These are phyloP conservation scores for Pocillopora verrucosa DNA, from an alignment of 64 coral and sea anemone species.

Conservation along the genomic window DNA sequence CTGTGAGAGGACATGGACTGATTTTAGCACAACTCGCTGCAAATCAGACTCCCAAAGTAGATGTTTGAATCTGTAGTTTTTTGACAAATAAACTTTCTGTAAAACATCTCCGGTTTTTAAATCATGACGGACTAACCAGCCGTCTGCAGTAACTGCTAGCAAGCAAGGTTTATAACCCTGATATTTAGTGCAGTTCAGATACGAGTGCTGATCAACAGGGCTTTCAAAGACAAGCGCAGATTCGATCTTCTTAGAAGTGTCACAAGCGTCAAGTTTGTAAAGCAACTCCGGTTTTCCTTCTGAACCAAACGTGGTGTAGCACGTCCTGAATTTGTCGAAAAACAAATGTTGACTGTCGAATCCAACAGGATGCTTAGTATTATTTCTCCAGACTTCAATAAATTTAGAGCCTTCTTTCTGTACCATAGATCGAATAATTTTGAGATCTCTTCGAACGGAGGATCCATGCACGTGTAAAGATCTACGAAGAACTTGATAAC, in stretches of 20 bases:
- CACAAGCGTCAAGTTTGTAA: conserved; percentile 62
- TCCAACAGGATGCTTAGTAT: conserved; percentile 79
- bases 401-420: conserved; percentile 58
- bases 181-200: conserved; percentile 17
- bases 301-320: conserved; percentile 40
- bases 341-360: conserved; percentile 85
- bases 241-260: conserved; percentile 72
- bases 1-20: conserved; percentile 45
- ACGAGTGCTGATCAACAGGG: conserved; percentile 74
- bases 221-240: conserved; percentile 85
- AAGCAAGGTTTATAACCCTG: conserved; percentile 57
- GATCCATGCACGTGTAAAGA: conserved; percentile 35
- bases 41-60: conserved; percentile 92
- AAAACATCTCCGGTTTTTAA: conserved; percentile 57
- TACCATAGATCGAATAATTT: conserved; percentile 65
- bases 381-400: conserved; percentile 70
- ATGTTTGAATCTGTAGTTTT: conserved; percentile 76
- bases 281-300: conserved; percentile 64
- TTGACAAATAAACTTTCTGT: conserved; percentile 71
- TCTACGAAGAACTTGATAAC: conserved; percentile 48
- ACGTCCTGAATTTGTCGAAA: conserved; percentile 84
- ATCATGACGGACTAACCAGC: conserved; percentile 65
- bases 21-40: conserved; percentile 70
- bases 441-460: conserved; percentile 63
- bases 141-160: conserved; percentile 67